Percentiles rank a stretch among this genome's conserved stretches.
These are phyloP conservation scores for Acheta domesticus DNA, from an alignment of 2,888 invertebrate genomes.

Conservation along the genomic window DNA sequence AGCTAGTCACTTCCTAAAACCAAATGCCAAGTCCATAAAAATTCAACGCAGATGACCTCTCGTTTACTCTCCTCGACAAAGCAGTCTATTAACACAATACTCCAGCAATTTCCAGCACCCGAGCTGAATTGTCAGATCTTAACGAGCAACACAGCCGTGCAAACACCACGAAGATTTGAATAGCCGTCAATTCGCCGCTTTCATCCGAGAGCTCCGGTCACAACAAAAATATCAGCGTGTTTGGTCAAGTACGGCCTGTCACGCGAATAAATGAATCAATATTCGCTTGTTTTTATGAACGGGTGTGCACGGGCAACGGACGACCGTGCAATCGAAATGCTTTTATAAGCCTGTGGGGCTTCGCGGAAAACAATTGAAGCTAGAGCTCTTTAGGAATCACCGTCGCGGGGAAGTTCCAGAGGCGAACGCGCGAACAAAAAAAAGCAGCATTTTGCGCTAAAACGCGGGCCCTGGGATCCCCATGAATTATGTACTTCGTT, in stretches of 20 bases:
- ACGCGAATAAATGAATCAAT: constrained; percentile 18
- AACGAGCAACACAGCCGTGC: background rate
- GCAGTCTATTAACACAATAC: too few relatives aligned
- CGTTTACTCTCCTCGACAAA: too few relatives aligned
- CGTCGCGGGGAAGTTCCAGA: background rate
- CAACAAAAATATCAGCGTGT: background rate
- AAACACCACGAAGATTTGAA: background rate
- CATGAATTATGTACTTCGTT: constrained; percentile 5
- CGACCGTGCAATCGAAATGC: background rate
- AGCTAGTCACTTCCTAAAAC: too few relatives aligned
- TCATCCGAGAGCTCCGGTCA: background rate
- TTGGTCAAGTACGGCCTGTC: background rate
- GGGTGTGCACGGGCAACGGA: background rate
- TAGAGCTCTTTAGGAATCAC: background rate
- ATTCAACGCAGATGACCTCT: too few relatives aligned
- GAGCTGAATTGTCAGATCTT: too few relatives aligned
- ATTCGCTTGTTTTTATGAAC: background rate
- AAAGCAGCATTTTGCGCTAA: background rate
- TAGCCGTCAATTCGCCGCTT: background rate
- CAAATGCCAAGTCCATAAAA: too few relatives aligned
- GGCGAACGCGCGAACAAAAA: background rate
- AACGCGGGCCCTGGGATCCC: background rate
- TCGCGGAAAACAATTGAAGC: background rate
- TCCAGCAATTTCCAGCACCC: too few relatives aligned
- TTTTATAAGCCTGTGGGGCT: background rate